Evolutionary conservation across 2,888 invertebrate species (phyloP).

Genomic region (Aporophyla nigra): DNA sequence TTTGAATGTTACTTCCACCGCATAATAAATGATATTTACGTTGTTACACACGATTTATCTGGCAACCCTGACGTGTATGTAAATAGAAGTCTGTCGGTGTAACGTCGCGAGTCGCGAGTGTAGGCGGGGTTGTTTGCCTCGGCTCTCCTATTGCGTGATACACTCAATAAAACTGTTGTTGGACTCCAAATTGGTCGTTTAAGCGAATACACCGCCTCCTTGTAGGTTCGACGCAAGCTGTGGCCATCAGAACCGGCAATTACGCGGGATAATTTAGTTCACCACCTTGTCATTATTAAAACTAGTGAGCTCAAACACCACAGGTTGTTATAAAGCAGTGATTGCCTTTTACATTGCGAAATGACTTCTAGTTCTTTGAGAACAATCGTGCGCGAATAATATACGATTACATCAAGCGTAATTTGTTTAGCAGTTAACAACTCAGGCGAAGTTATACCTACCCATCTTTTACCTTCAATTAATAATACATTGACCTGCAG

Average conservation of each 20-base stretch:
- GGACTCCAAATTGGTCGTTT: conserved; percentile 81
- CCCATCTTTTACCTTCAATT: conserved; percentile 20
- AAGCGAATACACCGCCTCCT: conserved; percentile 75
- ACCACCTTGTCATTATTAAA: conserved; percentile 60
- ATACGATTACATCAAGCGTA: conserved; percentile 18
- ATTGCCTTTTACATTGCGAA: conserved; percentile 42
- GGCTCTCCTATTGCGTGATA: conserved; percentile 86
- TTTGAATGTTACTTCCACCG: conserved; percentile 45
- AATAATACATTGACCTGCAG: conserved; percentile 46
- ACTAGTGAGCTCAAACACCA: conserved; percentile 39
- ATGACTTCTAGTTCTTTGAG: conserved; percentile 24
- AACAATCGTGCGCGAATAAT: conserved; percentile 11
- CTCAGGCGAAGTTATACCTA: background rate
- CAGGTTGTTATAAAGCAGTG: conserved; percentile 23
- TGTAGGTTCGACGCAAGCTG: conserved; percentile 64
- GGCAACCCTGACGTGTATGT: conserved; percentile 73
- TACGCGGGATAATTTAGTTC: conserved; percentile 64
- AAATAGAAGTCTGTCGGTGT: conserved; percentile 75
- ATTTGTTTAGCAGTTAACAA: conserved; percentile 17
- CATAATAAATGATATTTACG: conserved; percentile 52
- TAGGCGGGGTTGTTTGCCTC: conserved; percentile 89
- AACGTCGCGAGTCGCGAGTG: conserved; percentile 74
- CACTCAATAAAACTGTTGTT: conserved; percentile 86
- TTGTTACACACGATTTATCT: conserved; percentile 48
- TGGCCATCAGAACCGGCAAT: conserved; percentile 61